Evolutionary conservation across 2,113 vertebrate species (phyloP).

Genomic region (Microcebus ravelobensis): DNA sequence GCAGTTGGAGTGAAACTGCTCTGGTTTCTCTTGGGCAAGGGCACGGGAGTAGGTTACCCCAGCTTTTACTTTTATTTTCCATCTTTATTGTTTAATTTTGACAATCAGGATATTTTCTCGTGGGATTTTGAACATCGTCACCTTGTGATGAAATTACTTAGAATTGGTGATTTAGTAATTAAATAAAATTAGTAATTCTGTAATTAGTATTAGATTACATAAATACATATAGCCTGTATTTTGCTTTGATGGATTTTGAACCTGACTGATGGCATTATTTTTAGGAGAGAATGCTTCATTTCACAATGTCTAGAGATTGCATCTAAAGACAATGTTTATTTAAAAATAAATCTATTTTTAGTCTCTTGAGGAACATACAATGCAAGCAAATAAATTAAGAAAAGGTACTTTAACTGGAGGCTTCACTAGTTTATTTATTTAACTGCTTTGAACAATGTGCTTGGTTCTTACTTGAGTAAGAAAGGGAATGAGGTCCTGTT

Average conservation of each 20-base stretch:
- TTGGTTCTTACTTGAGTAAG: neutral
- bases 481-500: neutral
- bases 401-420: neutral
- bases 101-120: neutral
- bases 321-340: neutral
- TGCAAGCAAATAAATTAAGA: neutral
- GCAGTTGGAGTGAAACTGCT: neutral
- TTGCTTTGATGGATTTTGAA: neutral
- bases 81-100: neutral
- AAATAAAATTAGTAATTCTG: neutral
- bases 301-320: neutral
- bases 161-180: neutral
- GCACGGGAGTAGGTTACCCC: neutral
- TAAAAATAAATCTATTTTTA: neutral
- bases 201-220: neutral
- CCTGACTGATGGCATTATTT: neutral
- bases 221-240: neutral
- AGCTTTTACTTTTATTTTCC: neutral
- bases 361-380: neutral
- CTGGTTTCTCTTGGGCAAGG: neutral
- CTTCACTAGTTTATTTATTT: neutral
- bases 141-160: neutral
- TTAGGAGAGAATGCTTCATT: neutral
- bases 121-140: neutral
- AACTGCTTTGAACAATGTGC: neutral